phyloP scores from a whole-genome alignment of 2,888 invertebrate species.

The Cantharis rustica region DNA sequence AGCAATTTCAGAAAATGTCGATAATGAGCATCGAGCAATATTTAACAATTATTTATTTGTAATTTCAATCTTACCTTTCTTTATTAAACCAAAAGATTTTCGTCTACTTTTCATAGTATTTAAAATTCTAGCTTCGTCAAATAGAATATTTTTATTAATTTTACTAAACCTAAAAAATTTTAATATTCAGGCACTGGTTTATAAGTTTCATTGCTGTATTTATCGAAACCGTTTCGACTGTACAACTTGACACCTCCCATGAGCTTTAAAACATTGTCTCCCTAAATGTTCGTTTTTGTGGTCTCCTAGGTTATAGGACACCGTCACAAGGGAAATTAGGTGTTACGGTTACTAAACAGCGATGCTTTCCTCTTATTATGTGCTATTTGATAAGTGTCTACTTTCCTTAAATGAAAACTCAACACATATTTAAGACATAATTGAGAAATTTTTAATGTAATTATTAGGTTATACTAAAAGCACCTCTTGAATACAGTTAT shows the following conservation, averaged over 20 bases:
- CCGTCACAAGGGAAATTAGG: conserved; percentile 28
- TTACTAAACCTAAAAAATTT: not conserved
- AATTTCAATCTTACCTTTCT: not conserved
- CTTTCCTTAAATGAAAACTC: conserved; percentile 2
- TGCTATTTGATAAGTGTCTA: conserved; percentile 9
- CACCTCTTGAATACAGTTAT: not conserved
- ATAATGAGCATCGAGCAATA: not conserved
- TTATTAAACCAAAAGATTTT: not conserved
- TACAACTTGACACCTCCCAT: conserved; percentile 24
- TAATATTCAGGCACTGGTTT: not conserved
- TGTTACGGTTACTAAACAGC: conserved; percentile 27
- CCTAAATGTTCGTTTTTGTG: conserved; percentile 30
- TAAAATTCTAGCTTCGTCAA: not conserved
- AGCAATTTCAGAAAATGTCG: not conserved
- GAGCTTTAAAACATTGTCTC: conserved; percentile 26
- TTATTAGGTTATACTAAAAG: not conserved
- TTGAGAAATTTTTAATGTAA: not conserved
- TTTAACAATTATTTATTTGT: not conserved
- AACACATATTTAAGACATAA: not conserved
- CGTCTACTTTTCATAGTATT: not conserved
- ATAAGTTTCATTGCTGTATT: not conserved
- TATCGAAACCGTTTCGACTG: conserved; percentile 18
- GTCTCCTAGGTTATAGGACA: conserved; percentile 29
- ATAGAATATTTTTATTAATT: not conserved
- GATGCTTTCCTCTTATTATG: conserved; percentile 16